phyloP scores from a whole-genome alignment of 2,113 vertebrate species.

The Dissostichus mawsoni region DNA sequence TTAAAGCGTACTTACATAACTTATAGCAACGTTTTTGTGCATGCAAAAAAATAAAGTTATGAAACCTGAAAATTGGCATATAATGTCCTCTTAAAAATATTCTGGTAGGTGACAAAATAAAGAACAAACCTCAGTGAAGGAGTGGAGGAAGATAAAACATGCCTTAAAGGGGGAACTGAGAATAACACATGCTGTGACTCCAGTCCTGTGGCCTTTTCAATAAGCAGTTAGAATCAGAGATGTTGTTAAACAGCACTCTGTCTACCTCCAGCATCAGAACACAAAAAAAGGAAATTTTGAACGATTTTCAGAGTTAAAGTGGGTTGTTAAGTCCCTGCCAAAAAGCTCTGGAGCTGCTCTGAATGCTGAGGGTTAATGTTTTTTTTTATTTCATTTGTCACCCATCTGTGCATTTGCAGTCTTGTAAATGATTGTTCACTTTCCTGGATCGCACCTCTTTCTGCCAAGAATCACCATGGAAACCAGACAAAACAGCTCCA shows the following conservation, averaged over 20 bases:
- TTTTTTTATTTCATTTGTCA: background rate
- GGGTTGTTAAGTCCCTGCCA: background rate
- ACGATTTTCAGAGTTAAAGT: background rate
- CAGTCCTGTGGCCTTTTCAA: background rate
- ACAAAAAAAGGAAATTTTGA: background rate
- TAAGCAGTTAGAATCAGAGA: background rate
- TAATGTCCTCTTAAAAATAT: background rate
- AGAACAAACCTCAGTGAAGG: background rate
- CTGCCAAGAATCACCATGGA: constrained; percentile 20
- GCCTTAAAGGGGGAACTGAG: background rate
- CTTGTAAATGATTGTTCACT: constrained; percentile 13
- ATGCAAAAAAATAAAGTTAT: no score
- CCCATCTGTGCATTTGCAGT: constrained; percentile 11
- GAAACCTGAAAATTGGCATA: no score
- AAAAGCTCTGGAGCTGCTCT: background rate
- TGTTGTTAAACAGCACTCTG: background rate
- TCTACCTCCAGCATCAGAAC: background rate
- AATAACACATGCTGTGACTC: background rate
- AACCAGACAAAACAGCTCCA: constrained; percentile 32
- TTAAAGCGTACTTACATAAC: no score
- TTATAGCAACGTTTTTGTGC: no score
- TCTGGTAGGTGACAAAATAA: background rate
- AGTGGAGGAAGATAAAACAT: background rate
- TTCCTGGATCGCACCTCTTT: background rate
- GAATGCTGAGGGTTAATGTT: background rate